phyloP scores from a whole-genome alignment of 2,888 invertebrate genomes.

The Sesamia inferens region DNA sequence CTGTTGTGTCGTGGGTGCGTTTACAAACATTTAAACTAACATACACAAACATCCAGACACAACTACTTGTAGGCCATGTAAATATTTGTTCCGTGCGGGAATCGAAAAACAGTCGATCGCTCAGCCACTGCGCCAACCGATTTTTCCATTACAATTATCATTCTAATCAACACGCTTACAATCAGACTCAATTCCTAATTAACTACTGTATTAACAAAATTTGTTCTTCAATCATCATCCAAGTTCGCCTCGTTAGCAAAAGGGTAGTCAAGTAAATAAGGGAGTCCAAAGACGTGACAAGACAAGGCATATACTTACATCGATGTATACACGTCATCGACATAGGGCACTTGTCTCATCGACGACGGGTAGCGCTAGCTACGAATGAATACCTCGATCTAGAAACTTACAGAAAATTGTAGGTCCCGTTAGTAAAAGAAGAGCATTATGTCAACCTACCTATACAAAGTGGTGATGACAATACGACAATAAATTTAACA shows the following conservation, averaged over 20 bases:
- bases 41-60: no score
- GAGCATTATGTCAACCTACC: no score
- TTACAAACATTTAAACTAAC: no score
- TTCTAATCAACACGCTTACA: not conserved
- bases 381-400: not conserved
- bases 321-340: constrained; percentile 32
- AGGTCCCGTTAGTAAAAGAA: not conserved
- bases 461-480: no score
- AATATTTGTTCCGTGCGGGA: no score
- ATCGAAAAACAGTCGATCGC: no score
- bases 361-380: not conserved
- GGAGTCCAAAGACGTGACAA: constrained; percentile 43
- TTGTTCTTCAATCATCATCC: constrained; percentile 52
- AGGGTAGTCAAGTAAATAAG: constrained; percentile 37
- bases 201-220: constrained; percentile 21
- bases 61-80: no score
- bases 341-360: constrained; percentile 7
- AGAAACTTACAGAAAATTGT: not conserved
- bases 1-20: no score
- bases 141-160: not conserved
- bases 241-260: constrained; percentile 31
- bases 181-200: not conserved
- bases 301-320: constrained; percentile 9
- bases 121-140: no score
- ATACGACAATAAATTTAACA: no score